Base-by-base conservation (phyloP, 2,797 vertebrate species). In the Premnoplex brunnescens region DNA sequence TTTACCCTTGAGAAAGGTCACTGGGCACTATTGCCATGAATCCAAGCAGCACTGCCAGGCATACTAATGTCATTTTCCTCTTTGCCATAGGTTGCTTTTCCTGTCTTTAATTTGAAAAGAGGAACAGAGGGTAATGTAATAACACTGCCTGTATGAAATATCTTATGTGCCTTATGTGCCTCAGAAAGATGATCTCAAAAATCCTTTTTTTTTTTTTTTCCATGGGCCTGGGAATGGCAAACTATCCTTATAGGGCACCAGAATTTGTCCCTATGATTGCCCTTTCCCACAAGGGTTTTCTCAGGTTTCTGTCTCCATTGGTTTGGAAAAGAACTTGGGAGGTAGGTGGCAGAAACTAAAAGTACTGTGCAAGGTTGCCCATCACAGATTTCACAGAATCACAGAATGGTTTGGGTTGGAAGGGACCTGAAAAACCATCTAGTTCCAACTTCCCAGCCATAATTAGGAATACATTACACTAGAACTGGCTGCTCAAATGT, bases 81-180 rank as follows among this genome's bases (percentile, higher is more conserved):
- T 66, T 79, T 6, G 4, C 19, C 72, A 52, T 51, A 78, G 51
- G 43, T 58, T 66, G 41, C 11, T 75, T 26, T 79, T 91, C 43
- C 69, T 62, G 7, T 14, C 46, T 73, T 7, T 49, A 72, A 75
- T 72, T 36, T 73, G 58, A 88, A 88, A 92, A 91, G 9, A 59
- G 12, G 69, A 84, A 34, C 13, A 62, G 39, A 67, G 30, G 10
- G 14, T 49, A 75, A 52, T 14, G 19, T 36, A 67, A 83, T 44
- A 52, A 36, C 68, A 55, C 13, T 74, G 51, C 22, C 37, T 36
- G 20, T 27, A 69, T 30, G 39, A 94, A 84, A n/a, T 23, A 37
- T 55, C 30, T 44, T 39, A n/a, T 0, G 0, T 63, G 27, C 27
- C 16, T 72, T 55, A 64, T 6, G 59, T 66, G 32, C n/a, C 62